Percentiles rank a stretch among this genome's conserved stretches.
phyloP scores from a whole-genome alignment of 2,888 invertebrate species.

The Atherix ibis region DNA sequence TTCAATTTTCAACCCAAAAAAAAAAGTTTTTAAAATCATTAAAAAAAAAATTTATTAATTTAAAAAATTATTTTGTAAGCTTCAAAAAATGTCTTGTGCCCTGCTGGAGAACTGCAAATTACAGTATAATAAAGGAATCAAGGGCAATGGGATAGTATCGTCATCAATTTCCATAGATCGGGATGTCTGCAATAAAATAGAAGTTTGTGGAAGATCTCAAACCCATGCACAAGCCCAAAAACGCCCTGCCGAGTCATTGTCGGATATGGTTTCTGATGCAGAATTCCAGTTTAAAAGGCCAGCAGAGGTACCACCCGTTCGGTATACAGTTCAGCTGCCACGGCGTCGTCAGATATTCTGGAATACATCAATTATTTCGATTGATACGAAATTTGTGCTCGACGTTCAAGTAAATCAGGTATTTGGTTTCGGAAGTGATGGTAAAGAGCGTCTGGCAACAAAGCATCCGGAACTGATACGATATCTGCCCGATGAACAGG shows the following conservation, averaged over 20 bases:
- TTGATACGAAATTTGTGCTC: conserved; percentile 43
- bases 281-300: conserved; percentile 10
- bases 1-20: too few relatives aligned
- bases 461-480: conserved; percentile 50
- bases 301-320: not conserved
- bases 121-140: conserved; percentile 21
- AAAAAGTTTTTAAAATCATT: too few relatives aligned
- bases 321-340: conserved; percentile 6
- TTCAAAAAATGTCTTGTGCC: conserved; percentile 30
- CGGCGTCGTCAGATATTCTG: conserved; percentile 34
- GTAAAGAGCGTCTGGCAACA: conserved; percentile 42
- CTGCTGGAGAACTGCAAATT: conserved; percentile 29
- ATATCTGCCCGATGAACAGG: conserved; percentile 46
- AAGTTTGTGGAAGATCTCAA: conserved; percentile 7
- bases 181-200: too few relatives aligned
- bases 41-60: too few relatives aligned
- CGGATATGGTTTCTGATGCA: conserved; percentile 1
- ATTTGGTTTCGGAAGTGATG: conserved; percentile 29
- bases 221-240: not conserved
- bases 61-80: too few relatives aligned
- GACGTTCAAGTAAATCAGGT: conserved; percentile 34
- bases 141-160: too few relatives aligned
- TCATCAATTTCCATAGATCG: too few relatives aligned
- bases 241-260: not conserved
- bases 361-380: conserved; percentile 41